phyloP scores from a whole-genome alignment of 2,113 vertebrate species.

The Sinocyclocheilus grahami region DNA sequence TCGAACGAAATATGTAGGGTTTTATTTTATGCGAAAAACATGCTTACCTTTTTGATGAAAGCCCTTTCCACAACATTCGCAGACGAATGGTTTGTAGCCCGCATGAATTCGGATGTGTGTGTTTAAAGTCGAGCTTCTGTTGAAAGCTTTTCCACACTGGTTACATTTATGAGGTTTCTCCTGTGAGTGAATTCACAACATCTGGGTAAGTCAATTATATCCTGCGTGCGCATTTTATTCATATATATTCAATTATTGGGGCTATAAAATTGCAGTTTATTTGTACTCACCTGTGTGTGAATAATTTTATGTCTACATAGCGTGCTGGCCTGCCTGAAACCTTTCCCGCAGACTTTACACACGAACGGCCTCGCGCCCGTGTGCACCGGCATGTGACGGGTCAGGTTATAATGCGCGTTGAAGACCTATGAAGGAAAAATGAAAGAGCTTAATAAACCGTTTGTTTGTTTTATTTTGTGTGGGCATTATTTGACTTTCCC shows the following conservation, averaged over 20 bases:
- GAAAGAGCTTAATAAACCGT: background rate
- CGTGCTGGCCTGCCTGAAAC: conserved; percentile 95
- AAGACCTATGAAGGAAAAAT: conserved; percentile 79
- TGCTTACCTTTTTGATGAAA: conserved; percentile 98
- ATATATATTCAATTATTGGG: no score
- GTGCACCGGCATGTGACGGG: conserved; percentile 98
- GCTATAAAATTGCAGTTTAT: background rate
- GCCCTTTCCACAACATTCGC: conserved; percentile 98
- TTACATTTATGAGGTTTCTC: conserved; percentile 98
- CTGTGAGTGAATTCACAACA: conserved; percentile 62
- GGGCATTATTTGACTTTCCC: background rate
- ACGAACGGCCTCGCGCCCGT: conserved; percentile 97
- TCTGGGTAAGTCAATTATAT: background rate
- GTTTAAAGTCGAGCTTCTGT: conserved; percentile 97
- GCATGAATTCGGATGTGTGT: conserved; percentile 98
- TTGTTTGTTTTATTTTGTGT: background rate
- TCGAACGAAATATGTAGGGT: background rate
- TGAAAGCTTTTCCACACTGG: conserved; percentile 98
- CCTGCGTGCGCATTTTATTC: background rate
- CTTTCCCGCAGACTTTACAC: conserved; percentile 96
- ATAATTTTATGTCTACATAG: conserved; percentile 96
- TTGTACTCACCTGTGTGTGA: conserved; percentile 87
- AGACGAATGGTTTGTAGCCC: conserved; percentile 98
- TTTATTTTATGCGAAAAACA: background rate
- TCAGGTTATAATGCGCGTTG: conserved; percentile 97